Evolutionary conservation across 2,888 invertebrate species (phyloP).

Genomic region (Acanthosepion pharaonis): DNA sequence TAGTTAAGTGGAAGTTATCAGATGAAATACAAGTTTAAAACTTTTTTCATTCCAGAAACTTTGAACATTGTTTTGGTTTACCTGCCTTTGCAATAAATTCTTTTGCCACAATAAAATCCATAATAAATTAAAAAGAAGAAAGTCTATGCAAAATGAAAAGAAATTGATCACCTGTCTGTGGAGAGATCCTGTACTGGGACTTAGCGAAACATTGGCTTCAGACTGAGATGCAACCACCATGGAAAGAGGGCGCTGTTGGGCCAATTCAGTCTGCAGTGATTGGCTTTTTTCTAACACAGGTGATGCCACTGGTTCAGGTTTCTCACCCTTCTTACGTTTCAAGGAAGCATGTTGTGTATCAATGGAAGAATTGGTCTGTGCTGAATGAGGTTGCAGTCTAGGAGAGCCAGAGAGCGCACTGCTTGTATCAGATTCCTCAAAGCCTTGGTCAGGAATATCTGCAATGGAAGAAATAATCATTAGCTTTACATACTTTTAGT

Average conservation of each 20-base stretch:
- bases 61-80: background rate
- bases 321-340: conserved; percentile 73
- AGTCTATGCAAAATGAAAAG: background rate
- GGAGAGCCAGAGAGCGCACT: conserved; percentile 62
- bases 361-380: conserved; percentile 56
- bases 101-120: background rate
- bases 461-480: conserved; percentile 41
- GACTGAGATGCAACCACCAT: conserved; percentile 73
- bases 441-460: conserved; percentile 65
- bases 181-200: conserved; percentile 69
- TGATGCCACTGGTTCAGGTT: conserved; percentile 66
- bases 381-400: conserved; percentile 45
- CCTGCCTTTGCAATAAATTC: background rate
- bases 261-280: conserved; percentile 74
- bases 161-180: conserved; percentile 68
- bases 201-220: conserved; percentile 70
- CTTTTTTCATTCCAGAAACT: no score
- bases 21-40: no score
- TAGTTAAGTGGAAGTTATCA: no score
- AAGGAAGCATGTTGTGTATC: conserved; percentile 77
- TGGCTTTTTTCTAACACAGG: conserved; percentile 76
- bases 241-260: conserved; percentile 72
- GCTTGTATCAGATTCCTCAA: conserved; percentile 71
- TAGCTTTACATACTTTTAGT: background rate
- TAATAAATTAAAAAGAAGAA: background rate